Evolutionary conservation across 2,888 invertebrate species (phyloP), one percentile per base, ranked within the genome.

Genomic region (Thymelicus lineola): DNA sequence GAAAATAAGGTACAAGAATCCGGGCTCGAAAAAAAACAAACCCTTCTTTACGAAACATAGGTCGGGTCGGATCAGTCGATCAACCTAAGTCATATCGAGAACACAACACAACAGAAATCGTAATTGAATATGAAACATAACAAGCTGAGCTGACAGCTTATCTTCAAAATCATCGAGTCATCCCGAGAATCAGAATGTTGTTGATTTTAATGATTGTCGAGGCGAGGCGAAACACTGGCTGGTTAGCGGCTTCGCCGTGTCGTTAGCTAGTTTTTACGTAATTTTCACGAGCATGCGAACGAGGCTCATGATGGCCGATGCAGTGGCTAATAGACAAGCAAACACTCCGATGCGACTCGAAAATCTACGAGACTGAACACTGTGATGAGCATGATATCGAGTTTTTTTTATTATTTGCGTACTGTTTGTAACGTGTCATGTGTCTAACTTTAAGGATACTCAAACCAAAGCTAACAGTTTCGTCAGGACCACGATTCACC

Each of bases 201-300:
- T 67, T 67, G 59, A 67, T 60, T 67, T 60, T 28, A 60, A 53
- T 50, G n/a, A 67, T 67, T 67, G n/a, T 28, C 59, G 15, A 7
- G 53, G 60, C 10, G 55, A 45, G 60, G 50, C 38, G 53, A 67
- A 60, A 67, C 66, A 67, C 60, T 50, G 17, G 66, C 28, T 50
- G 66, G 46, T 50, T 66, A 50, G 59, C 58, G 59, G n/a, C 14
- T 20, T 55, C 55, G 53, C 3, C 45, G 66, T 67, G 60, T 48
- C 36, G 58, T 66, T 50, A 59, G 66, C 15, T 42, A 50, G 66
- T 60, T 67, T 60, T 67, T 60, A 53, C n/a, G 53, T 67, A 53
- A 67, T 67, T 67, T 59, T 67, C 57, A 60, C 60, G 7, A 12
- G 15, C 42, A 28, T 28, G 60, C 42, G 60, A 67, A 67, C 60